These are phyloP conservation scores for Rostratula benghalensis DNA, from an alignment of 2,113 vertebrate genomes.

Conservation along the genomic window DNA sequence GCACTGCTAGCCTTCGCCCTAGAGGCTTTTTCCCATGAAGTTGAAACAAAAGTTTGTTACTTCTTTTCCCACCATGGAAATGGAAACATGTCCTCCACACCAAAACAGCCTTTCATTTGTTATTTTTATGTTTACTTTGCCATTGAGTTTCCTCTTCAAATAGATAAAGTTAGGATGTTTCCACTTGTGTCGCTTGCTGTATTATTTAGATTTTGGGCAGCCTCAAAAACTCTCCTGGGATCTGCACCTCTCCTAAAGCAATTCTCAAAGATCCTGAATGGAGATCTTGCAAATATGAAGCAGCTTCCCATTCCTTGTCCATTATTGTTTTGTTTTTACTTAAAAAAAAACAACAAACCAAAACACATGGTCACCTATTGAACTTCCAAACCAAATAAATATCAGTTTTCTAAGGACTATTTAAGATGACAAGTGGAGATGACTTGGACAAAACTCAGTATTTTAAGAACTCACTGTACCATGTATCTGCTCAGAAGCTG, in stretches of 20 bases:
- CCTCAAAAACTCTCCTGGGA: not conserved
- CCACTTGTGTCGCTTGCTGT: not conserved
- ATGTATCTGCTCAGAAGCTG: not conserved
- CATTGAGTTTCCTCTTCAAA: not conserved
- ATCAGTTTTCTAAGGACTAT: not conserved
- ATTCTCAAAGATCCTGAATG: not conserved
- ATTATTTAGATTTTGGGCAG: not conserved
- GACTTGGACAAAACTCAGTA: not conserved
- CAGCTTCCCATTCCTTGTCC: not conserved
- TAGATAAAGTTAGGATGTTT: not conserved
- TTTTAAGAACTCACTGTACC: not conserved
- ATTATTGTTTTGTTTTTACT: not conserved
- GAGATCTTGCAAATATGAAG: not conserved
- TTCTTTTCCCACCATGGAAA: not conserved
- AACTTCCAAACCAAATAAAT: not conserved
- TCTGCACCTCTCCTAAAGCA: not conserved
- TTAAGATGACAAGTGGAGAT: not conserved
- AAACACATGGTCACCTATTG: not conserved
- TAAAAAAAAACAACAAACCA: not conserved
- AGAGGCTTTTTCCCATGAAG: not conserved
- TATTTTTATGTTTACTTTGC: not conserved
- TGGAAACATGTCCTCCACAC: not conserved
- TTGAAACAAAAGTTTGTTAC: not conserved
- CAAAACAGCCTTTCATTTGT: not conserved
- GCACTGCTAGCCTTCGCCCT: not conserved